These are phyloP conservation scores for Drosophila obscura DNA, from an alignment of 1,140 invertebrate genomes.

Conservation along the genomic window DNA sequence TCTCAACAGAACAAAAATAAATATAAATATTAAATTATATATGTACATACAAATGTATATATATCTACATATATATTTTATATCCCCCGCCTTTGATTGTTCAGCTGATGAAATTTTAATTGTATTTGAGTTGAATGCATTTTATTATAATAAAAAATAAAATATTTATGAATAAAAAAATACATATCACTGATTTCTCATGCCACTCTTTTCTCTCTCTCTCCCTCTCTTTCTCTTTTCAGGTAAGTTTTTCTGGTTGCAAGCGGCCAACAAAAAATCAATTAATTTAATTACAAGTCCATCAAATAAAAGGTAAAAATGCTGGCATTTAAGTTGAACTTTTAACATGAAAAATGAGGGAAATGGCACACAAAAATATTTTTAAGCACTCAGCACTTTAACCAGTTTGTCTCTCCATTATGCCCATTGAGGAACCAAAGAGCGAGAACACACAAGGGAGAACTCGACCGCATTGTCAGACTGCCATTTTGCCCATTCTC, in stretches of 20 bases:
- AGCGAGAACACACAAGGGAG: background rate
- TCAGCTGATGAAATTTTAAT: conserved; percentile 64
- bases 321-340: too few relatives aligned
- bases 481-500: background rate
- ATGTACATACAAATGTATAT: background rate
- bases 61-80: background rate
- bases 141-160: conserved; percentile 49
- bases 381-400: conserved; percentile 16
- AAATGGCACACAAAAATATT: background rate
- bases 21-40: conserved; percentile 12
- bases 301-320: conserved; percentile 8
- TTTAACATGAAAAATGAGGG: too few relatives aligned
- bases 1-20: conserved; percentile 24
- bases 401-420: conserved; percentile 55
- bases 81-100: conserved; percentile 39
- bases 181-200: conserved; percentile 12
- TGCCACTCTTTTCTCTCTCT: background rate
- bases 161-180: conserved; percentile 16
- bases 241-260: conserved; percentile 38
- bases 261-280: conserved; percentile 1
- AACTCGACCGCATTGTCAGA: conserved; percentile 48
- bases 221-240: conserved; percentile 28
- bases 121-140: conserved; percentile 52
- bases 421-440: conserved; percentile 24
- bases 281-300: conserved; percentile 10